Conservation (phyloP, 2,113 vertebrate species). For the Esox niger region DNA sequence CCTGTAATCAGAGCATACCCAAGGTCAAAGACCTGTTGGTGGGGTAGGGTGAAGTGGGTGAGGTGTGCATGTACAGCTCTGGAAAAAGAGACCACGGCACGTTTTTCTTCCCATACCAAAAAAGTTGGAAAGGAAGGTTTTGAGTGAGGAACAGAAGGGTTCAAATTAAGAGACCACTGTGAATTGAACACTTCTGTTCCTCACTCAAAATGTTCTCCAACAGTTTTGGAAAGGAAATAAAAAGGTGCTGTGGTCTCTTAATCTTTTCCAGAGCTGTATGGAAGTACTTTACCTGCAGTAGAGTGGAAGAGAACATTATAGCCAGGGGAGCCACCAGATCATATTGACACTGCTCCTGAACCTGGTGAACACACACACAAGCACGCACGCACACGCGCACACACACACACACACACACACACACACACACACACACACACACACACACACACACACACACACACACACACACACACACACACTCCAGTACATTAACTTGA, state of each 20-base stretch:
- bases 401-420: neutral
- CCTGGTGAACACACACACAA: slow-evolving; percentile 63
- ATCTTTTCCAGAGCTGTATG: too few relatives aligned
- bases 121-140: too few relatives aligned
- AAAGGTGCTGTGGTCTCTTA: too few relatives aligned
- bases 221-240: too few relatives aligned
- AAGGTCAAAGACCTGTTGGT: neutral
- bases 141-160: too few relatives aligned
- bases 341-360: slow-evolving; percentile 87
- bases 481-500: neutral
- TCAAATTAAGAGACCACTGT: too few relatives aligned
- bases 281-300: slow-evolving; percentile 79
- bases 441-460: neutral
- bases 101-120: too few relatives aligned
- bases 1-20: slow-evolving; percentile 70
- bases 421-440: neutral
- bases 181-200: too few relatives aligned
- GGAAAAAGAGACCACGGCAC: too few relatives aligned
- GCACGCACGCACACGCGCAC: neutral
- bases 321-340: slow-evolving; percentile 86
- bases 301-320: slow-evolving; percentile 88
- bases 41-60: neutral
- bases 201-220: too few relatives aligned
- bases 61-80: too few relatives aligned
- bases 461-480: neutral